Base-by-base conservation (phyloP, 2,888 invertebrate genomes). In the Phymatocera aterrima region DNA sequence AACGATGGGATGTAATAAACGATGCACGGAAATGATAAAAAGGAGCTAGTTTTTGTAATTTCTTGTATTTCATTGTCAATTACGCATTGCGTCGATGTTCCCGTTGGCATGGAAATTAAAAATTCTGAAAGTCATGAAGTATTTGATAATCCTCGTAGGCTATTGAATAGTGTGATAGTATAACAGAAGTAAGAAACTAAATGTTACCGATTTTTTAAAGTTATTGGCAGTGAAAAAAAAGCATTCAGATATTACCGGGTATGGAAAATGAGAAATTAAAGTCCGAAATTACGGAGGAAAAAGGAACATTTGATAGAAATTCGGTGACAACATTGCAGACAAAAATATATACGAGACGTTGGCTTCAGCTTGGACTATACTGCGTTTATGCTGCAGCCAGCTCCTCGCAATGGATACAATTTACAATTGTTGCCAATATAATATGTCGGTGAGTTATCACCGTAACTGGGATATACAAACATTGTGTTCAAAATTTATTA, bases 131-230 rank as follows among this genome's bases (percentile, higher is more conserved):
- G n/a, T n/a, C n/a, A n/a, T n/a, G n/a, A n/a, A n/a, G n/a, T n/a
- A n/a, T n/a, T n/a, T n/a, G n/a, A n/a, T n/a, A n/a, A n/a, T n/a
- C n/a, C n/a, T n/a, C n/a, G n/a, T n/a, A n/a, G n/a, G 40, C 40
- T 10, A 12, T 40, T 40, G 40, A 3, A 3, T 40, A n/a, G n/a
- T n/a, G n/a, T 40, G 3, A 40, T 40, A 40, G 40, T 12, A 40
- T 10, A 40, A 40, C 1, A 40, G 12, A 1, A 40, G 6, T 12
- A 40, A 2, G n/a, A n/a, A 10, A 40, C 24, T 54, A 80, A 88
- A 91, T 80, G 86, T 81, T 34, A 91, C 93, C 89, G 95, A 93
- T 34, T 31, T 60, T n/a, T 15, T 10, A 12, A 15, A 61, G 18
- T 34, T 61, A n/a, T 61, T 61, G 18, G 21, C 61, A 15, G 61